A percentile compares a stretch with the other conserved stretches of the same genome.
phyloP scores from a whole-genome alignment of 2,113 vertebrate species.

The Paramormyrops kingsleyae region DNA sequence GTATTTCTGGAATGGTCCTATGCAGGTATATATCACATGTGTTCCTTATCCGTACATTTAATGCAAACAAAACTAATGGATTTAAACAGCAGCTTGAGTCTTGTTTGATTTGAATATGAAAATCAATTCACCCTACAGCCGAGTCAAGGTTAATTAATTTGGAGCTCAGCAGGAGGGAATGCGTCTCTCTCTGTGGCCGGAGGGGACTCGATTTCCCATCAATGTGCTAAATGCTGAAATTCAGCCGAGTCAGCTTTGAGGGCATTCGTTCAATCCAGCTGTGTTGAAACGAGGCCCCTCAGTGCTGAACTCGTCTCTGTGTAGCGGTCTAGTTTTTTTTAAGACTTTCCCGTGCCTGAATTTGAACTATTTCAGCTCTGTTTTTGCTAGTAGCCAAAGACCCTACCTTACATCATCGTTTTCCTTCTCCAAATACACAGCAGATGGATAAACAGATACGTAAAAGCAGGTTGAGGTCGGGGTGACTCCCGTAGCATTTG shows the following conservation, averaged over 20 bases:
- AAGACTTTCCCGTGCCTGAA: not conserved
- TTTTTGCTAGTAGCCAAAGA: not conserved
- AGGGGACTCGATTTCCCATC: not conserved
- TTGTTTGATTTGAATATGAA: not conserved
- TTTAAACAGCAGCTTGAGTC: not conserved
- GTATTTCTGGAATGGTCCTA: not conserved
- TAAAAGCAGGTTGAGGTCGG: not conserved
- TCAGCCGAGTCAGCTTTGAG: not conserved
- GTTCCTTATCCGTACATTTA: not conserved
- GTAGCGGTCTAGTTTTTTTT: not conserved
- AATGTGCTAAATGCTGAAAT: not conserved
- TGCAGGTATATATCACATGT: not conserved
- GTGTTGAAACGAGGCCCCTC: not conserved
- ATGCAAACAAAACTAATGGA: not conserved
- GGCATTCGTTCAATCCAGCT: not conserved
- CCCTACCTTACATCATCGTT: not conserved
- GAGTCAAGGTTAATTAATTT: conserved; percentile 3
- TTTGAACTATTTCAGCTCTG: not conserved
- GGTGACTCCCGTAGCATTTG: not conserved
- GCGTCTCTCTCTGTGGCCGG: not conserved
- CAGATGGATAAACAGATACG: not conserved
- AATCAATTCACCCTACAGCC: not conserved
- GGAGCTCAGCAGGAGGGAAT: not conserved
- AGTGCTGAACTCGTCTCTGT: not conserved
- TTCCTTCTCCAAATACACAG: not conserved